Evolutionary conservation across 2,113 vertebrate genomes (phyloP).

Genomic region (Globicephala melas): DNA sequence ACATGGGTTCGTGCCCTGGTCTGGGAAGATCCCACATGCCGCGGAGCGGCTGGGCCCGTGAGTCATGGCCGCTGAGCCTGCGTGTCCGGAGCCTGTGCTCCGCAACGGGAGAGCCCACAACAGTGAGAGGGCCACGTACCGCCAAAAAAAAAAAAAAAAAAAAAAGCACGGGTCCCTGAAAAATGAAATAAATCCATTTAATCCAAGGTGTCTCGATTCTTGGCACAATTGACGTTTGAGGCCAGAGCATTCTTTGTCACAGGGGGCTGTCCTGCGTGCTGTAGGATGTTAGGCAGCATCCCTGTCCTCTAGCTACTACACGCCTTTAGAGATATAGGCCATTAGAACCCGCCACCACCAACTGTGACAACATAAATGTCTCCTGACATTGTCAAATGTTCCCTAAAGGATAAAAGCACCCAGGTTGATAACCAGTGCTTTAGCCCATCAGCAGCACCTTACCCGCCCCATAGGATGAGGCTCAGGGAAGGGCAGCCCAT

Average conservation of each 20-base stretch:
- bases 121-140: no score
- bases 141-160: not conserved
- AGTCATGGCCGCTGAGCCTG: no score
- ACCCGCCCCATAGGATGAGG: not conserved
- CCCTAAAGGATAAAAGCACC: not conserved
- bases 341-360: not conserved
- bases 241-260: not conserved
- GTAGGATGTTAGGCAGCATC: not conserved
- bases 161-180: not conserved
- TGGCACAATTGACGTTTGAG: not conserved
- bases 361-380: not conserved
- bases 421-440: not conserved
- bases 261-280: not conserved
- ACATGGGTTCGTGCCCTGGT: no score
- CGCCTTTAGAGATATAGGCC: not conserved
- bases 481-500: not conserved
- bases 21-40: no score
- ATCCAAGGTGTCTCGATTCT: not conserved
- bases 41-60: no score
- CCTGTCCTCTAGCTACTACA: not conserved
- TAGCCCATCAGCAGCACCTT: not conserved
- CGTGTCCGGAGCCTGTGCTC: no score
- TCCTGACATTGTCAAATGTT: not conserved
- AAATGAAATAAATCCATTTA: conserved; percentile 3
- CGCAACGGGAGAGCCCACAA: no score